Conservation (phyloP, 2,797 vertebrate species). For the Anableps anableps region DNA sequence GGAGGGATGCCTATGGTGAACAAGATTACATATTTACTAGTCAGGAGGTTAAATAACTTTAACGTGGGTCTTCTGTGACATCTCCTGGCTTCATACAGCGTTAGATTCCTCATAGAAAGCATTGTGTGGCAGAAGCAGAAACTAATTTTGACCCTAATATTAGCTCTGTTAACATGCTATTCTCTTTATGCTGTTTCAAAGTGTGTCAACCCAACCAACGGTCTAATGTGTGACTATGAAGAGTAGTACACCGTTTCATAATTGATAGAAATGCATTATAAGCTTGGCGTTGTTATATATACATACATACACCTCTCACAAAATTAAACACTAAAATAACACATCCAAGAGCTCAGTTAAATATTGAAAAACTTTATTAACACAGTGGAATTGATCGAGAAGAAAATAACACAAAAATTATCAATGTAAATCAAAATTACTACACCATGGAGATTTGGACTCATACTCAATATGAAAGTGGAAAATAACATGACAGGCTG, state of each 20-base stretch:
- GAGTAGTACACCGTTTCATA: background rate
- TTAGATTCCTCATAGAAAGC: background rate
- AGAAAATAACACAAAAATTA: no score
- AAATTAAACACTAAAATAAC: no score
- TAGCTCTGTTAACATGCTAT: background rate
- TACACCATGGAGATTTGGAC: no score
- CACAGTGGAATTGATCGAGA: no score
- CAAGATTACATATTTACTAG: no score
- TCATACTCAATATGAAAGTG: no score
- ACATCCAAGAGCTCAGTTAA: no score
- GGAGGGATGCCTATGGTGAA: background rate
- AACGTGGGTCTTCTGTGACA: background rate
- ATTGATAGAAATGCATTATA: background rate
- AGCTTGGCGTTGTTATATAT: no score
- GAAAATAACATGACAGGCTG: no score
- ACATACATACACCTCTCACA: no score
- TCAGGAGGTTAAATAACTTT: background rate
- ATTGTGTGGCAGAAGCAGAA: background rate
- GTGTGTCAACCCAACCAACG: background rate
- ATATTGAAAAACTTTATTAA: no score
- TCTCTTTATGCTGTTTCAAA: background rate
- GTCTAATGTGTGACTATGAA: background rate
- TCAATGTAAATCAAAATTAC: no score
- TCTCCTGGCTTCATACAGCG: background rate
- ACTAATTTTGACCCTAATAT: background rate